Conservation (phyloP, 2,113 vertebrate species). For the Asarcornis scutulata region DNA sequence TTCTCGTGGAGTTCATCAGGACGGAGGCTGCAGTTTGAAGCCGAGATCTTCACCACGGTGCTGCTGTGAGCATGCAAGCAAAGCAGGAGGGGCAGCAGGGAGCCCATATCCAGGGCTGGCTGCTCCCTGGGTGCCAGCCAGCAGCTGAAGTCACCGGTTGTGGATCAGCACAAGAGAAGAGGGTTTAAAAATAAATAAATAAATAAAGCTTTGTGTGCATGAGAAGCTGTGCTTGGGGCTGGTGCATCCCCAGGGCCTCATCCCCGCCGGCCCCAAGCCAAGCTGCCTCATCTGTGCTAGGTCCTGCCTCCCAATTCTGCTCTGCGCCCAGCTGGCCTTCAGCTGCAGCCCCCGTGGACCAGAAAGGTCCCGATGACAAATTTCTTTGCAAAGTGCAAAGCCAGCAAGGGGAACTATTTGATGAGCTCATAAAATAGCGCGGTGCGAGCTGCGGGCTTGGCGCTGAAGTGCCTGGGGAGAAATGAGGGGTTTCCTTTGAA, state of each 20-base stretch:
- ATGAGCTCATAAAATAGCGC: not conserved
- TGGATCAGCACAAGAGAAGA: not conserved
- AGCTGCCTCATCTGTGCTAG: constrained; percentile 58
- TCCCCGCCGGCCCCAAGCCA: not conserved
- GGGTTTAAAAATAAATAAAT: not conserved
- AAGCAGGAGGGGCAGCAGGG: not conserved
- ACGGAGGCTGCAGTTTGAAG: not conserved
- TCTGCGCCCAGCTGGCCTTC: constrained; percentile 66
- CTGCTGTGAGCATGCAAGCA: not conserved
- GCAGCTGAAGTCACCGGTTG: accelerated
- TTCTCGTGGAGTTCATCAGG: not conserved
- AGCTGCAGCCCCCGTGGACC: constrained; percentile 58
- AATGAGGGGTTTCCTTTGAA: not conserved
- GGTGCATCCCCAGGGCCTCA: not conserved
- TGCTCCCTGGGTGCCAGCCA: not conserved
- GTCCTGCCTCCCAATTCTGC: not conserved
- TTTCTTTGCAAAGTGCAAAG: not conserved
- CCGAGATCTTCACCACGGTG: not conserved
- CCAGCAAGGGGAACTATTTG: accelerated
- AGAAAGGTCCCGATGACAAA: constrained; percentile 31
- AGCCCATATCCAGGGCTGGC: no score
- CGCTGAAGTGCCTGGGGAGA: not conserved
- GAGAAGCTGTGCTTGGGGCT: not conserved
- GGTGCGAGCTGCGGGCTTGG: not conserved
- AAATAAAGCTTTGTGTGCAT: not conserved